phyloP scores from a whole-genome alignment of 1,140 invertebrate species.

The Leucophenga varia region DNA sequence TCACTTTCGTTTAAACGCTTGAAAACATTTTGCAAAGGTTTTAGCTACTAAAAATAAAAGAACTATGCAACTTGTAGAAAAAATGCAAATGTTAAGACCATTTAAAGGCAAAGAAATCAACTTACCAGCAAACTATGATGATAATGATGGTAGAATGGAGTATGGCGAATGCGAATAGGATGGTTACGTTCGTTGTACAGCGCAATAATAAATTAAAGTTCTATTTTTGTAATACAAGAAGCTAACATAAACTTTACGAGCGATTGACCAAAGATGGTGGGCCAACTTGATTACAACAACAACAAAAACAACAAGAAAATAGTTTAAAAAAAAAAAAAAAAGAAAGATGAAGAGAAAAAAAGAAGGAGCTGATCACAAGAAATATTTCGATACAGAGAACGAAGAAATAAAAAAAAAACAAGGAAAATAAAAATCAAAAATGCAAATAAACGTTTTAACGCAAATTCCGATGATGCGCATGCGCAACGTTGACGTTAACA shows the following conservation, averaged over 20 bases:
- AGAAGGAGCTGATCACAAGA: too few relatives aligned
- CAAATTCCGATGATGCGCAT: constrained; percentile 39
- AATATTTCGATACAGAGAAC: too few relatives aligned
- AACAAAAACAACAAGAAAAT: constrained; percentile 2
- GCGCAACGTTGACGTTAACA: constrained; percentile 3
- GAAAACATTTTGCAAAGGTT: constrained; percentile 21
- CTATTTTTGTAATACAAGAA: constrained; percentile 46
- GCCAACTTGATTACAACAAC: constrained; percentile 25
- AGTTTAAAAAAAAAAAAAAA: background rate
- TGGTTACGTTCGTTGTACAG: too few relatives aligned
- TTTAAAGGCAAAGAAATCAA: constrained; percentile 35
- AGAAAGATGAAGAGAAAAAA: too few relatives aligned
- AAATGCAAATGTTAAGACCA: constrained; percentile 50
- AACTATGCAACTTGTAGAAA: too few relatives aligned
- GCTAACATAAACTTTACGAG: too few relatives aligned
- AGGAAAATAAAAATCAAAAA: constrained; percentile 50
- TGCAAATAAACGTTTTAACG: constrained; percentile 54
- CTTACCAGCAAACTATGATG: constrained; percentile 1
- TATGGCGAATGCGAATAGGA: too few relatives aligned
- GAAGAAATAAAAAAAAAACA: background rate
- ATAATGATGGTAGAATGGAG: too few relatives aligned
- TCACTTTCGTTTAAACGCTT: constrained; percentile 37
- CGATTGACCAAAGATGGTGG: constrained; percentile 19
- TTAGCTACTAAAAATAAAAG: too few relatives aligned
- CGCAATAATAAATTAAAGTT: constrained; percentile 51